Evolutionary conservation across 2,888 invertebrate genomes (phyloP), one percentile per base, ranked within the genome.

Genomic region (Sinodicranocentrus sp.): DNA sequence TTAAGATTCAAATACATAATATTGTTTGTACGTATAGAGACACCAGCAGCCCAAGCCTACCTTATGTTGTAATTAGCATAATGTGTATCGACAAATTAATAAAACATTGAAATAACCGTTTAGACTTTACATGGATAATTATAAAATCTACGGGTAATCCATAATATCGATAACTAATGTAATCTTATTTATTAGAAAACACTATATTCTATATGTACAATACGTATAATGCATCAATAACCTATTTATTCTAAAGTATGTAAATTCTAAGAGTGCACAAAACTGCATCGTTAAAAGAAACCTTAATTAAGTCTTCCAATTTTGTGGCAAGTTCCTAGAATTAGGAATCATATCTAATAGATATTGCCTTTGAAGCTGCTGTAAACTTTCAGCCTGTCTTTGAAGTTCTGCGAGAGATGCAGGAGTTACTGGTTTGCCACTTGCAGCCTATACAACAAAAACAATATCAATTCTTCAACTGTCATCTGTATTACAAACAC

Each of bases 301-400:
- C 72, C 72, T 84, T 87, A n/a, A n/a, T n/a, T n/a, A 88, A 82
- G 87, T 89, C 85, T 89, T 89, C 89, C 87, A 88, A 78, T 89
- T 89, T 86, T 88, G 87, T 54, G 87, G 87, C 68, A 87, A 71
- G 84, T 88, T 88, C 71, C 88, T 85, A 61, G 89, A 89, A 63
- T 88, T 88, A 72, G 97, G 97, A 90, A 98, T 97, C 97, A 98
- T 97, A 91, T 98, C 98, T 86, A 98, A 93, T 90, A 98, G 93
- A 92, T 98, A 98, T 92, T 98, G 98, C 78, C 98, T 93, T 92
- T 98, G 98, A 28, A 92, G 89, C 84, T 92, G 92, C 44, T 89
- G 89, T 87, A 96, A 92, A 90, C 96, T 96, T 2, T 95, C 95
- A 84, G 96, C 95, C 87, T 92, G 92, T 88, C 96, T 93, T 91